Percentiles rank a stretch among this genome's conserved stretches.
These are phyloP conservation scores for Malurus leucopterus DNA, from an alignment of 2,797 vertebrate species.

Conservation along the genomic window DNA sequence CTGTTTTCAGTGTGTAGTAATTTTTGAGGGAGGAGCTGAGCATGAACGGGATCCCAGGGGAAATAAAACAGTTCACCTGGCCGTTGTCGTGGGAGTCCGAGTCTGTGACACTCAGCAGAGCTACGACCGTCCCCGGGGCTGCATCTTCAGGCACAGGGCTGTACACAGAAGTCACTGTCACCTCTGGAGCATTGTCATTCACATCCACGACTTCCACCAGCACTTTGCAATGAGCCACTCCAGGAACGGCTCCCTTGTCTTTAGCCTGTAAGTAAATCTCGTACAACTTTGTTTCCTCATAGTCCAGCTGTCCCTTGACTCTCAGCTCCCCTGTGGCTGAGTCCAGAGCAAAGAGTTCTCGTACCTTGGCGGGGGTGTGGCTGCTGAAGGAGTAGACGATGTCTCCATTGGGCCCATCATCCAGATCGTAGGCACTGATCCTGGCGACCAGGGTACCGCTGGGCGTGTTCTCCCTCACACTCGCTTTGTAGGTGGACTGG, in stretches of 20 bases:
- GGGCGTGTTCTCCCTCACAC: constrained; percentile 60
- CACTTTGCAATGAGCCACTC: constrained; percentile 73
- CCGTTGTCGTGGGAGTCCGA: constrained; percentile 74
- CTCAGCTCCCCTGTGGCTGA: constrained; percentile 66
- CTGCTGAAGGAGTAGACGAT: constrained; percentile 73
- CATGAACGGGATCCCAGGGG: constrained; percentile 69
- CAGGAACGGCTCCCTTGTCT: constrained; percentile 68
- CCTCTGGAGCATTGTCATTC: constrained; percentile 73
- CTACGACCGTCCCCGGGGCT: constrained; percentile 68
- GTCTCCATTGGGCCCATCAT: constrained; percentile 73
- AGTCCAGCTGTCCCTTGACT: constrained; percentile 69
- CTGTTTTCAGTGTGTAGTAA: constrained; percentile 77
- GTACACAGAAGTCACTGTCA: constrained; percentile 74
- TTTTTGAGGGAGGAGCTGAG: constrained; percentile 76
- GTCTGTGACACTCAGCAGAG: constrained; percentile 74
- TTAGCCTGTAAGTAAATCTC: constrained; percentile 77
- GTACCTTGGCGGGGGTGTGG: constrained; percentile 65
- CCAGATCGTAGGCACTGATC: constrained; percentile 65
- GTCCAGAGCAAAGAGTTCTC: constrained; percentile 71
- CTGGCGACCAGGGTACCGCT: constrained; percentile 49
- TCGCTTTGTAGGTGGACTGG: constrained; percentile 70
- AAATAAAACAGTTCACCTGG: constrained; percentile 66
- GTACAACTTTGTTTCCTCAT: constrained; percentile 66
- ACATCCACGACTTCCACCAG: constrained; percentile 73
- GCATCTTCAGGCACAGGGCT: constrained; percentile 74